Evolutionary conservation across 1,140 invertebrate genomes (phyloP).

Genomic region (Apis florea): DNA sequence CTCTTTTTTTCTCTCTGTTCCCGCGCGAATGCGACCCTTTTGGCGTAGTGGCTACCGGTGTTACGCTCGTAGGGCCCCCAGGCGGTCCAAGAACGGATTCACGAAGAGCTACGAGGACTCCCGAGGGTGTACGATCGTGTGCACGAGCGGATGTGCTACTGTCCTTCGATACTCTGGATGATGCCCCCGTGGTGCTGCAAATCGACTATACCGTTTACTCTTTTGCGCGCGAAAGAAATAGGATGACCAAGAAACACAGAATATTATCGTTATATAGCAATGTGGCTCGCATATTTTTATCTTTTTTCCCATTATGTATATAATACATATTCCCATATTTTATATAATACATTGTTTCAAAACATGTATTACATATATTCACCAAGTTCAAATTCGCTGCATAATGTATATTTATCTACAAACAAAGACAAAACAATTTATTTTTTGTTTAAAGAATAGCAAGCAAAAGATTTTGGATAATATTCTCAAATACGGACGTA

Average conservation of each 20-base stretch:
- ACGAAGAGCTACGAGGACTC: slow-evolving; percentile 66
- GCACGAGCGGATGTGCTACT: slow-evolving; percentile 54
- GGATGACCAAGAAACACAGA: slow-evolving; percentile 16
- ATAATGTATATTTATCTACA: background rate
- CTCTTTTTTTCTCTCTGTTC: slow-evolving; percentile 39
- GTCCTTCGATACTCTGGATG: slow-evolving; percentile 57
- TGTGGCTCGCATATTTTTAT: background rate
- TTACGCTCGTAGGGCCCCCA: slow-evolving; percentile 78
- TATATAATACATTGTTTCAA: background rate
- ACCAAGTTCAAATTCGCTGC: background rate
- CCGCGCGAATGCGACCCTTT: slow-evolving; percentile 65
- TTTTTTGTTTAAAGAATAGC: background rate
- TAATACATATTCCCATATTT: background rate
- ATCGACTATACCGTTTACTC: slow-evolving; percentile 29
- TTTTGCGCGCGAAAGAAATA: slow-evolving; percentile 24
- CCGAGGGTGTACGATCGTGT: slow-evolving; percentile 63
- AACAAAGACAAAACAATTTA: no score
- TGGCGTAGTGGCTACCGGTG: slow-evolving; percentile 78
- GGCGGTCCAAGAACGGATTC: slow-evolving; percentile 63
- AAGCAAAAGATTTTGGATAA: background rate
- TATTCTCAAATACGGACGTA: slow-evolving; percentile 12
- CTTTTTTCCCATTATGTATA: background rate
- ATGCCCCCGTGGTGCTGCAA: slow-evolving; percentile 46
- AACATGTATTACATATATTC: background rate
- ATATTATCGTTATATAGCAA: slow-evolving; percentile 22